These are phyloP conservation scores for Cryptosula pallasiana DNA, from an alignment of 2,888 invertebrate genomes.

Conservation along the genomic window DNA sequence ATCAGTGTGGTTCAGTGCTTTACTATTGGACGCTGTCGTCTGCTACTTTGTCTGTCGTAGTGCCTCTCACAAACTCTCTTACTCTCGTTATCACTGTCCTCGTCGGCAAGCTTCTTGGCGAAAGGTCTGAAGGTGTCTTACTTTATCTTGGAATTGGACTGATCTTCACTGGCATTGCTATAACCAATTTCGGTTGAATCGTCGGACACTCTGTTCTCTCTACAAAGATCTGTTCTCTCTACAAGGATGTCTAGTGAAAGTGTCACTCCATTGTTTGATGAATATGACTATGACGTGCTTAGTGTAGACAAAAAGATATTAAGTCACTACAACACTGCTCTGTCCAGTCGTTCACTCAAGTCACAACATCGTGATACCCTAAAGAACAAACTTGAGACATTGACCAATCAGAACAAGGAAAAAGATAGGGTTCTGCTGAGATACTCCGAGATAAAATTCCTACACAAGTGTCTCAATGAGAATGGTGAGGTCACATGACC, in stretches of 20 bases:
- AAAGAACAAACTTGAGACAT: not conserved
- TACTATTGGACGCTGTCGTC: slow-evolving; percentile 21
- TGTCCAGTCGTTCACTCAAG: not conserved
- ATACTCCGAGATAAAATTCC: not conserved
- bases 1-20: slow-evolving; percentile 16
- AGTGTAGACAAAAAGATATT: not conserved
- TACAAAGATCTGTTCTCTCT: not conserved
- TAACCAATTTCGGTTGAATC: slow-evolving; percentile 13
- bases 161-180: not conserved
- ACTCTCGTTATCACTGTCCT: slow-evolving; percentile 24
- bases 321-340: not conserved
- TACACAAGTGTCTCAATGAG: not conserved
- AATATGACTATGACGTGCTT: not conserved
- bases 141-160: not conserved
- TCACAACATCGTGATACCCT: not conserved
- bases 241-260: too few relatives aligned
- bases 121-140: not conserved
- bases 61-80: slow-evolving; percentile 15
- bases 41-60: not conserved
- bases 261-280: too few relatives aligned
- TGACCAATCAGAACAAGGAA: not conserved
- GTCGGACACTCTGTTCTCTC: too few relatives aligned
- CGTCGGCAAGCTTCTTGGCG: slow-evolving; percentile 14
- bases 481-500: not conserved
- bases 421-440: not conserved